A percentile compares a stretch with the other conserved stretches of the same genome.
Conservation (phyloP, 2,797 vertebrate species). For the Zalophus californianus region DNA sequence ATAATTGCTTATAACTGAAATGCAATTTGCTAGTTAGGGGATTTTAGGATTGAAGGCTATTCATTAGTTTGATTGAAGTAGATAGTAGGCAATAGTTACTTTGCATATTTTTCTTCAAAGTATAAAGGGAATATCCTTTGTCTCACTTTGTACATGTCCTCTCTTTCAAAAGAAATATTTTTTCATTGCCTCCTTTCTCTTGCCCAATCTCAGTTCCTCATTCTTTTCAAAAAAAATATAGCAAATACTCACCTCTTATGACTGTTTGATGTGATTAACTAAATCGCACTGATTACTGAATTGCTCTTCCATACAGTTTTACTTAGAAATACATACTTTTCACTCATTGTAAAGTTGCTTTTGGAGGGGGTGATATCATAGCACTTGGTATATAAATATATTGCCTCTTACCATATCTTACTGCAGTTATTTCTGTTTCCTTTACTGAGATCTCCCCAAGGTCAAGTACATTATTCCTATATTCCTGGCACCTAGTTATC, state of each 20-base stretch:
- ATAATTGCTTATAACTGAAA: background rate
- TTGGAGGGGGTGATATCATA: slow-evolving; percentile 32
- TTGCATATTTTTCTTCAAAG: background rate
- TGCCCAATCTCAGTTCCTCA: background rate
- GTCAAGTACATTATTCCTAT: slow-evolving; percentile 54
- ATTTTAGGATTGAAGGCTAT: background rate
- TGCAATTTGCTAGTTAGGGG: background rate
- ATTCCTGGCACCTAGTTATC: slow-evolving; percentile 16
- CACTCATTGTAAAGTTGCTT: slow-evolving; percentile 30
- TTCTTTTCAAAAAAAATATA: background rate
- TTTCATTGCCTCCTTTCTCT: background rate
- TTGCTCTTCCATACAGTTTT: slow-evolving; percentile 26
- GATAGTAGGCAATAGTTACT: background rate
- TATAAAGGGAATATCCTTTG: background rate
- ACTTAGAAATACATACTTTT: slow-evolving; percentile 29
- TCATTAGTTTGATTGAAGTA: background rate
- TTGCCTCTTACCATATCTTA: slow-evolving; percentile 17
- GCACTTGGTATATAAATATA: slow-evolving; percentile 7
- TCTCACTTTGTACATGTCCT: background rate
- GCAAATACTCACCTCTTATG: background rate
- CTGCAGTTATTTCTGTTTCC: slow-evolving; percentile 54
- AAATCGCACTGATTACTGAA: slow-evolving; percentile 10
- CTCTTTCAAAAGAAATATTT: background rate
- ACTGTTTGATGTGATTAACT: slow-evolving; percentile 25
- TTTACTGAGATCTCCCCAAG: background rate